These are phyloP conservation scores for Chelonus insularis DNA, from an alignment of 1,140 invertebrate genomes.

Conservation along the genomic window DNA sequence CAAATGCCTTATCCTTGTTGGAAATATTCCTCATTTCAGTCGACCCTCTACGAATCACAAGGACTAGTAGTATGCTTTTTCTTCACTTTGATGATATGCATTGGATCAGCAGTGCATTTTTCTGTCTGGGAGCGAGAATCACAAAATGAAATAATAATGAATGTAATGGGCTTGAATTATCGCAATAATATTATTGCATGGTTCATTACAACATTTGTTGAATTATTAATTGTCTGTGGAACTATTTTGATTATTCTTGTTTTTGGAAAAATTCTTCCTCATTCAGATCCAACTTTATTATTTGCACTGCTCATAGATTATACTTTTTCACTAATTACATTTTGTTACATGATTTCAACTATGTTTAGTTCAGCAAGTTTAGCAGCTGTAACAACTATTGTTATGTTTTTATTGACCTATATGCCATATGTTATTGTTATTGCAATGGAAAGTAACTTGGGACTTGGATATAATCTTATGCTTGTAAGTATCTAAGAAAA, in stretches of 20 bases:
- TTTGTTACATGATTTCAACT: slow-evolving; percentile 71
- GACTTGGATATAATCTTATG: slow-evolving; percentile 60
- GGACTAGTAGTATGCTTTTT: slow-evolving; percentile 66
- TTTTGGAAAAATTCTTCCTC: slow-evolving; percentile 62
- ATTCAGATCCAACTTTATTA: slow-evolving; percentile 61
- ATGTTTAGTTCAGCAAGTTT: slow-evolving; percentile 68
- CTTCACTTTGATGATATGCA: slow-evolving; percentile 66
- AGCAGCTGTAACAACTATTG: slow-evolving; percentile 64
- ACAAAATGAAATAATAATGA: slow-evolving; percentile 71
- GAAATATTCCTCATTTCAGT: slow-evolving; percentile 65
- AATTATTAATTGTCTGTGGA: slow-evolving; percentile 60
- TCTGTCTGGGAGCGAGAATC: slow-evolving; percentile 69
- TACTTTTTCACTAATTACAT: slow-evolving; percentile 63
- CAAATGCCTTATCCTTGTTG: slow-evolving; percentile 71
- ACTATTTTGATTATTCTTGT: slow-evolving; percentile 61
- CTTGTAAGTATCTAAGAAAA: slow-evolving; percentile 58
- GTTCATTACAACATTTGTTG: slow-evolving; percentile 62
- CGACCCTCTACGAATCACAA: slow-evolving; percentile 67
- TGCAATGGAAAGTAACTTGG: slow-evolving; percentile 64
- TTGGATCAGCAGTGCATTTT: slow-evolving; percentile 65
- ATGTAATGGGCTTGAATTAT: slow-evolving; percentile 68
- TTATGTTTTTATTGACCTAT: slow-evolving; percentile 66
- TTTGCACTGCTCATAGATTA: slow-evolving; percentile 64
- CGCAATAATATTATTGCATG: slow-evolving; percentile 66
- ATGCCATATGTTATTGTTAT: slow-evolving; percentile 70